phyloP scores from a whole-genome alignment of 2,797 vertebrate genomes.

The Gallirallus australis region DNA sequence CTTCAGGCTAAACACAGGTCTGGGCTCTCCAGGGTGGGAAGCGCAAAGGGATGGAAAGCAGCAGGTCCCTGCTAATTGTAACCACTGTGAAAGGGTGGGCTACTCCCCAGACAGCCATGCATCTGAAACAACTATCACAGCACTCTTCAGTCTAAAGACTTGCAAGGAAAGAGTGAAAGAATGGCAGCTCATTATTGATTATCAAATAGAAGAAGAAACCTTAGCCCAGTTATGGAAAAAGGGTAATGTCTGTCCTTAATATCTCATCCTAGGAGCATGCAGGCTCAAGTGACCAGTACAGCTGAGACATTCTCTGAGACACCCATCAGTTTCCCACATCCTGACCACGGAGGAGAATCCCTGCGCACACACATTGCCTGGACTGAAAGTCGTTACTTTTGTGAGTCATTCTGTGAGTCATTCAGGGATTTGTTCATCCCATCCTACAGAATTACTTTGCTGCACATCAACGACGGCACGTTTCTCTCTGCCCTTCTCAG shows the following conservation, averaged over 20 bases:
- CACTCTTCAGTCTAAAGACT: background rate
- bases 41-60: background rate
- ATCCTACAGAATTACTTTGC: background rate
- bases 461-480: background rate
- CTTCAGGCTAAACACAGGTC: background rate
- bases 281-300: background rate
- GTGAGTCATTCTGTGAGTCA: background rate
- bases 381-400: background rate
- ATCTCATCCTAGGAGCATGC: background rate
- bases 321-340: background rate
- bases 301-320: background rate
- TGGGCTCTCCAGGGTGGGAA: background rate
- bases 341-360: background rate
- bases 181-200: background rate
- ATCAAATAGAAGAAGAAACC: background rate
- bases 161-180: background rate
- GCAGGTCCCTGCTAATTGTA: background rate
- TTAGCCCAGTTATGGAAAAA: background rate
- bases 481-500: background rate
- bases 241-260: background rate
- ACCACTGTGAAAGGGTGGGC: background rate
- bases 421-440: background rate
- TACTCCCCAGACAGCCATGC: background rate
- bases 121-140: background rate
- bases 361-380: fast-evolving